Evolutionary conservation across 2,113 vertebrate genomes (phyloP).

Genomic region (Cariama cristata): DNA sequence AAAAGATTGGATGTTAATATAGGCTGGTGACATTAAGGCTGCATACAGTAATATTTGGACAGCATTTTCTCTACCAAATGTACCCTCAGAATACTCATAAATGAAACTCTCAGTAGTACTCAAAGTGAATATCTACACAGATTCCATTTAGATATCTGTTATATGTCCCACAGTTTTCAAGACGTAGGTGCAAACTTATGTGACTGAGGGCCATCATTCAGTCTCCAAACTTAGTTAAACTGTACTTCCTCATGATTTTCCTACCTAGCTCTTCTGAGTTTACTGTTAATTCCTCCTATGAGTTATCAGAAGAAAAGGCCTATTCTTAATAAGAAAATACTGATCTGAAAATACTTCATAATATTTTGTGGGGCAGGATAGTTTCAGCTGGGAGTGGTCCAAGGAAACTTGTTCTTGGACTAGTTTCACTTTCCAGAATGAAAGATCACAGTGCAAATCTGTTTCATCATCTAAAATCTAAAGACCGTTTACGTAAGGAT

Average conservation of each 20-base stretch:
- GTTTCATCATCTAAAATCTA: neutral
- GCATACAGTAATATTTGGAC: neutral
- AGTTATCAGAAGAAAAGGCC: neutral
- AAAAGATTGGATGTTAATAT: neutral
- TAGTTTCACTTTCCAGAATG: neutral
- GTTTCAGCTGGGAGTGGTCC: neutral
- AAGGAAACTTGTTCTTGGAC: neutral
- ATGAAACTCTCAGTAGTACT: neutral
- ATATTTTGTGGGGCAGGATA: neutral
- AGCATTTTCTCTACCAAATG: neutral
- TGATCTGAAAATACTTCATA: neutral
- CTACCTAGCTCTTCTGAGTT: neutral
- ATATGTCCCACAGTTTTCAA: neutral
- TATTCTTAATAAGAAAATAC: neutral
- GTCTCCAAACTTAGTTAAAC: neutral
- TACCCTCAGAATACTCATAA: neutral
- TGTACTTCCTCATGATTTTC: neutral
- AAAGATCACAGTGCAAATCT: neutral
- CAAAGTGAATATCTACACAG: neutral
- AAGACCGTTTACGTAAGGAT: conserved; percentile 4
- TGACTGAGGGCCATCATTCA: neutral
- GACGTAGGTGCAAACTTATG: neutral
- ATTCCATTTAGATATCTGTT: neutral
- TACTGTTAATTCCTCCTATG: neutral
- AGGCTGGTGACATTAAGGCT: neutral